Evolutionary conservation across 1,140 invertebrate genomes (phyloP).

Genomic region (Caenorhabditis latens): DNA sequence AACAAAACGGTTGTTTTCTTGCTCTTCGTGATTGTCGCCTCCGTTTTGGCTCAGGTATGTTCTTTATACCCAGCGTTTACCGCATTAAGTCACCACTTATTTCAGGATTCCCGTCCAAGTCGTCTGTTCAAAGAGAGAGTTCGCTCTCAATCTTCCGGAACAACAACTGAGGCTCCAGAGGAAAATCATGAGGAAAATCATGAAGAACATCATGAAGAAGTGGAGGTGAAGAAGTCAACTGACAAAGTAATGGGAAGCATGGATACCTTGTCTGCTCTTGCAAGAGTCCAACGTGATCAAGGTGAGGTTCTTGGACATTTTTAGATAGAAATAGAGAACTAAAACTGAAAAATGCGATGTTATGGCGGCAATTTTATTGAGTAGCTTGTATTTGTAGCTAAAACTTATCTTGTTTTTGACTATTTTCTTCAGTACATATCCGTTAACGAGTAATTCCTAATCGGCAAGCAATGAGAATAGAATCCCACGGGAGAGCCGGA

Average conservation of each 20-base stretch:
- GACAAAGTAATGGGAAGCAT: constrained; percentile 21
- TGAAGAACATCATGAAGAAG: background rate
- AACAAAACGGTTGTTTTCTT: background rate
- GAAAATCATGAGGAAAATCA: background rate
- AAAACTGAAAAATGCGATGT: too few species aligned
- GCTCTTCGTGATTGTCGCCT: background rate
- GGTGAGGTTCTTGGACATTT: background rate
- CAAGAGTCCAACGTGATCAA: constrained; percentile 31
- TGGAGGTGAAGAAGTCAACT: background rate
- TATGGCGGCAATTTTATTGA: too few species aligned
- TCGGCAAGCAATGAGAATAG: too few species aligned
- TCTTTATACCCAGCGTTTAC: background rate
- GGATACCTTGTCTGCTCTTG: constrained; percentile 12
- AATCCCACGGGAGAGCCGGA: too few species aligned
- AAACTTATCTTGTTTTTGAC: too few species aligned
- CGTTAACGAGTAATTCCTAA: too few species aligned
- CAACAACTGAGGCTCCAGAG: background rate
- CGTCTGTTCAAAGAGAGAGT: background rate
- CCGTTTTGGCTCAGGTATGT: background rate
- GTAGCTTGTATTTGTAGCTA: too few species aligned
- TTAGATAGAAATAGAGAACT: too few species aligned
- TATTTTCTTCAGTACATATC: too few species aligned
- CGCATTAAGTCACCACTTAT: too few species aligned
- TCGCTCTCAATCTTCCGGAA: background rate
- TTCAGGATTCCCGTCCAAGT: background rate